Evolutionary conservation across 2,888 invertebrate species (phyloP).

Genomic region (Leptinotarsa haldemani): DNA sequence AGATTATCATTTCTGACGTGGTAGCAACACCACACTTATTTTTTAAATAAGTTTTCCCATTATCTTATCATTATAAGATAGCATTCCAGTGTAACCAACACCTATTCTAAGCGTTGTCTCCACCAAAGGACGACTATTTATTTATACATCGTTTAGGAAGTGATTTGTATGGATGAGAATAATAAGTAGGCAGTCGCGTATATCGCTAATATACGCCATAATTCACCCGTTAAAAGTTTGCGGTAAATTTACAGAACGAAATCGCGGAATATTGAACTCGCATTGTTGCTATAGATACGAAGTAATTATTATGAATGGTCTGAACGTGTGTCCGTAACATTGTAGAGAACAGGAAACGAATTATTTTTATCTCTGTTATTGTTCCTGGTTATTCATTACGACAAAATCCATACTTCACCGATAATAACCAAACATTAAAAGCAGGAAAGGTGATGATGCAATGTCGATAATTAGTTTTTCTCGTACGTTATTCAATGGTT

Average conservation of each 20-base stretch:
- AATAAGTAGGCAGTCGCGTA: no score
- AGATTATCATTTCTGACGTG: no score
- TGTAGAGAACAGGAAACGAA: conserved; percentile 31
- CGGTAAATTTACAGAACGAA: conserved; percentile 9
- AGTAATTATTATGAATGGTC: conserved; percentile 16
- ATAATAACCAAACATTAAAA: conserved; percentile 30
- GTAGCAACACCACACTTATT: no score
- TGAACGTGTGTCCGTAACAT: conserved; percentile 24
- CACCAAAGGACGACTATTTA: no score
- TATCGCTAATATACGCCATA: neutral
- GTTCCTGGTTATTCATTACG: conserved; percentile 35
- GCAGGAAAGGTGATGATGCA: conserved; percentile 23
- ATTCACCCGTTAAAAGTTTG: conserved; percentile 2
- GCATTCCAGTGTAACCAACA: no score
- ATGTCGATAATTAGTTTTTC: neutral
- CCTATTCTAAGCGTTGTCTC: no score
- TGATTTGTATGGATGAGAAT: no score
- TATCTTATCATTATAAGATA: no score
- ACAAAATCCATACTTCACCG: conserved; percentile 34
- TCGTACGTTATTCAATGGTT: neutral
- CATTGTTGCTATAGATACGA: conserved; percentile 20
- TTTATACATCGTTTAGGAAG: no score
- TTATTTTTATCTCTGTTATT: conserved; percentile 37
- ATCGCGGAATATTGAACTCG: conserved; percentile 14
- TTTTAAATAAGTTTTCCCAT: no score